A percentile compares a stretch with the other conserved stretches of the same genome.
phyloP scores from a whole-genome alignment of 2,888 invertebrate genomes.

The Caradrina clavipalpis region DNA sequence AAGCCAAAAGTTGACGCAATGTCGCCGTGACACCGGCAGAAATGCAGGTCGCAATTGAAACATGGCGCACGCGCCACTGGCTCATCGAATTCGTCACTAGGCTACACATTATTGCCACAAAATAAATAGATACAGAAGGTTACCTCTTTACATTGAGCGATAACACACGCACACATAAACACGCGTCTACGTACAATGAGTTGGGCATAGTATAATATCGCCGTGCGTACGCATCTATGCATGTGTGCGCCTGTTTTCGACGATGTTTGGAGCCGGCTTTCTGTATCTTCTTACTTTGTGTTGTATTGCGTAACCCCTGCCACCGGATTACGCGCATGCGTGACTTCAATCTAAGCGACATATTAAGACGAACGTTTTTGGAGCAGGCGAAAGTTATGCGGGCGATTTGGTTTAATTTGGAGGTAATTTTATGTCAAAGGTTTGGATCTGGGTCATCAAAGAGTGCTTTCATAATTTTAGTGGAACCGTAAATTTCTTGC shows the following conservation, averaged over 20 bases:
- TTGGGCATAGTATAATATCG: background rate
- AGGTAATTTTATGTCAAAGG: constrained; percentile 15
- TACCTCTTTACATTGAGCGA: background rate
- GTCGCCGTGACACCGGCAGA: constrained; percentile 73
- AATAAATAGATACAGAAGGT: background rate
- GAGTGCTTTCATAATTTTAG: background rate
- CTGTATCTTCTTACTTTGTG: background rate
- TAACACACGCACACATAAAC: background rate
- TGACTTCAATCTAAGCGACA: constrained; percentile 62
- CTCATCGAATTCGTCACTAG: constrained; percentile 73
- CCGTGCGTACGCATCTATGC: background rate
- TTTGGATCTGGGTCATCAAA: background rate
- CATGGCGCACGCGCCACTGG: constrained; percentile 70
- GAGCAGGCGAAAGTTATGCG: constrained; percentile 53
- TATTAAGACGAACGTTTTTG: constrained; percentile 57
- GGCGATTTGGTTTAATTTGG: constrained; percentile 13
- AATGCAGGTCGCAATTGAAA: constrained; percentile 85
- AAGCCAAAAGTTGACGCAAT: constrained; percentile 70
- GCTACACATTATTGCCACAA: constrained; percentile 56
- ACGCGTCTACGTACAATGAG: background rate
- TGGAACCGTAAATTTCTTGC: background rate
- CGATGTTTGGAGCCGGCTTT: background rate
- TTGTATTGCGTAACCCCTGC: constrained; percentile 71
- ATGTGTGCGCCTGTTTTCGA: background rate
- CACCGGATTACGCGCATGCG: constrained; percentile 74